Evolutionary conservation across 2,797 vertebrate species (phyloP), one percentile per base, ranked within the genome.

Genomic region (Labeo calbasu): DNA sequence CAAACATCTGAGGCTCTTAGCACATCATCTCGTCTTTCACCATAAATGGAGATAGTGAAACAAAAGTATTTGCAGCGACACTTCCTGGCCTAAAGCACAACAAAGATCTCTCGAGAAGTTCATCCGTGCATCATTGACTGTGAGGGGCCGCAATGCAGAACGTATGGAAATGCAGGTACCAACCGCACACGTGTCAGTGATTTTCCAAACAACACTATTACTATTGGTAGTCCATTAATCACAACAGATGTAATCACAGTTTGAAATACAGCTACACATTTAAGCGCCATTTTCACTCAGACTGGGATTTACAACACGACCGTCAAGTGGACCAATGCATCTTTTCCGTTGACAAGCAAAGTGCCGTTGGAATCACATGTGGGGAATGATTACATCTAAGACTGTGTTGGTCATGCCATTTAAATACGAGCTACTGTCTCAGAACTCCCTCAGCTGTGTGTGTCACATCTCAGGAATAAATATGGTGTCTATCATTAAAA

Each of bases 321-420:
- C 46, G 72, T 79, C 48, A 77, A 77, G 70, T 75, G 85, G 77
- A 77, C 53, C n/a, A 53, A 50, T 79, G 43, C 82, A 66, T 50
- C 80, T 32, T 79, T 50, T 48, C 51, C 28, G 70, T 76, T 80
- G 43, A 68, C 65, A 77, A 73, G 23, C 28, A 71, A 78, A 82
- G 72, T 63, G 51, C 72, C 25, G 11, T 15, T 77, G 63, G 63
- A 70, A 55, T 76, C 25, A 11, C 61, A 84, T 43, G 57, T 5
- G 10, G 69, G 69, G 70, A 68, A 43, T 57, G 53, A 68, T 70
- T 43, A 21, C 72, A 59, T 63, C 59, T 36, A 71, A 77, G 68
- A 73, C 66, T 48, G 55, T 32, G 32, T 57, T 63, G 65, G 81
- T 81, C 14, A 48, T 83, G 36, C 55, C 55, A 79, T 69, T 71